These are phyloP conservation scores for Epiblema foenella DNA, from an alignment of 2,888 invertebrate genomes.

Conservation along the genomic window DNA sequence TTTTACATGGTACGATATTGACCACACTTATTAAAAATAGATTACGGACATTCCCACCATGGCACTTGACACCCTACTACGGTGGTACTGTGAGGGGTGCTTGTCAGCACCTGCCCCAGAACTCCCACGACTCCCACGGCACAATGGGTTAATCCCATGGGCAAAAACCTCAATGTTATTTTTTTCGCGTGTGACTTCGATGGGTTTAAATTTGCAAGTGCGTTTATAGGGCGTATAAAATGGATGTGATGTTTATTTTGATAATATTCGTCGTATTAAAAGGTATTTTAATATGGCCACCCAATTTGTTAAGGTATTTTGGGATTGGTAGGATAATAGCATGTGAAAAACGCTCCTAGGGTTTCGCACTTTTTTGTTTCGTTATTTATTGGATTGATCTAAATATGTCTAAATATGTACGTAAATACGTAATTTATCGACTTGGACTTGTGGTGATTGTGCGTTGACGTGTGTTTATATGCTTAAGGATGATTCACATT, in stretches of 20 bases:
- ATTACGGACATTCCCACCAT: background rate
- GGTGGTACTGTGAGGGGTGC: too few species aligned
- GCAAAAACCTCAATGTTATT: constrained; percentile 28
- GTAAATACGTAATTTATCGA: too few species aligned
- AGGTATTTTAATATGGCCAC: background rate
- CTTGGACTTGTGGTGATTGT: too few species aligned
- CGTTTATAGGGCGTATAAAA: constrained; percentile 9
- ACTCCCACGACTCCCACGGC: constrained; percentile 53
- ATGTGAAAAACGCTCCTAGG: background rate
- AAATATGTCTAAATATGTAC: too few species aligned
- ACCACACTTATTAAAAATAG: background rate
- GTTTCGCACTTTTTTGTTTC: background rate
- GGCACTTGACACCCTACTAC: constrained; percentile 35
- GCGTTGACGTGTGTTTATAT: too few species aligned
- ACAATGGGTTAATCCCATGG: constrained; percentile 69
- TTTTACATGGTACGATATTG: too few species aligned
- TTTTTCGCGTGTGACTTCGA: constrained; percentile 31
- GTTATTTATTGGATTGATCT: background rate
- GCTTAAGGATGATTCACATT: too few species aligned
- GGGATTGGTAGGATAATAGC: background rate
- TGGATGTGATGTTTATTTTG: constrained; percentile 19
- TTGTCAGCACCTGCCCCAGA: constrained; percentile 68
- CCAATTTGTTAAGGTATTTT: background rate
- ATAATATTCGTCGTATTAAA: constrained; percentile 13
- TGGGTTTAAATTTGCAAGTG: constrained; percentile 28